Percentiles rank a stretch among this genome's conserved stretches.
phyloP scores from a whole-genome alignment of 2,113 vertebrate genomes.

The Mesitornis unicolor region DNA sequence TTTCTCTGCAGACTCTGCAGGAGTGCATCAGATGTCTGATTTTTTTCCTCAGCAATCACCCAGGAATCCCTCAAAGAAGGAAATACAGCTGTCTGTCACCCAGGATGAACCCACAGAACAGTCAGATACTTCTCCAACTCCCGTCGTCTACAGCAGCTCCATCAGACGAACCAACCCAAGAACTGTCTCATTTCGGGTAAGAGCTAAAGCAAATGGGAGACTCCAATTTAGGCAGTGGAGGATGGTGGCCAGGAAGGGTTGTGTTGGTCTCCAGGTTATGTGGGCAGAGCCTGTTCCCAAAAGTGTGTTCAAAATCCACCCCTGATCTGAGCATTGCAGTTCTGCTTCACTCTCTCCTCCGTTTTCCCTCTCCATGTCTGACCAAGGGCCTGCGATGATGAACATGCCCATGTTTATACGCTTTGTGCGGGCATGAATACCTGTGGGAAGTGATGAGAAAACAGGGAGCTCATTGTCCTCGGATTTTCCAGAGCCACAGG shows the following conservation, averaged over 20 bases:
- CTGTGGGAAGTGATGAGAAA: background rate
- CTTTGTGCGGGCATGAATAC: background rate
- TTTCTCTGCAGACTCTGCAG: background rate
- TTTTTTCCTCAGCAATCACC: background rate
- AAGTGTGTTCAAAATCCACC: background rate
- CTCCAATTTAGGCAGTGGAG: background rate
- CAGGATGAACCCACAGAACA: background rate
- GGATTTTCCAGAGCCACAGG: background rate
- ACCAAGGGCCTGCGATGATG: background rate
- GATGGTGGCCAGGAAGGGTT: background rate
- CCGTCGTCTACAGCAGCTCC: slow-evolving; percentile 70
- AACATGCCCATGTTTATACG: background rate
- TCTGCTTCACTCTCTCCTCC: background rate
- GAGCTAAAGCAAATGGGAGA: background rate
- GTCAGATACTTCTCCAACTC: background rate
- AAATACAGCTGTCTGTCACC: background rate
- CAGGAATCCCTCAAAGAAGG: slow-evolving; percentile 12
- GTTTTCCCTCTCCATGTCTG: background rate
- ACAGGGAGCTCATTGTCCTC: background rate
- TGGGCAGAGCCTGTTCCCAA: background rate
- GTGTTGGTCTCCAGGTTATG: background rate
- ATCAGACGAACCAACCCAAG: slow-evolving; percentile 81
- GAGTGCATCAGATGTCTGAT: background rate
- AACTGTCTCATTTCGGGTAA: slow-evolving; percentile 90
- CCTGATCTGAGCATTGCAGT: background rate